These are phyloP conservation scores for Lobophora halterata DNA, from an alignment of 2,888 invertebrate species.

Conservation along the genomic window DNA sequence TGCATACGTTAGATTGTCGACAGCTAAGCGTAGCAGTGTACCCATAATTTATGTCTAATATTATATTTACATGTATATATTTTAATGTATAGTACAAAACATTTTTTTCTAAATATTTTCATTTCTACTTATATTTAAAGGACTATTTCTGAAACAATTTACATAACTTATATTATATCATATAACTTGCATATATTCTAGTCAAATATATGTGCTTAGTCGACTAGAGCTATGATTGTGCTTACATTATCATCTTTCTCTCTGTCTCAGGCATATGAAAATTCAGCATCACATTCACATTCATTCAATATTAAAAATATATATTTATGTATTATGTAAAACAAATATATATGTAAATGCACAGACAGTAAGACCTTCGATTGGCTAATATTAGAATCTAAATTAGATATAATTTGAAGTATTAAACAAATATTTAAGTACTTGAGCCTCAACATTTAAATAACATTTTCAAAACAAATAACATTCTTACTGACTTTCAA, in stretches of 20 bases:
- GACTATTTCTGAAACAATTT: slow-evolving; percentile 35
- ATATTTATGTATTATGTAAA: too few species aligned
- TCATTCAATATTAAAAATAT: neutral
- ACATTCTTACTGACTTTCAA: too few species aligned
- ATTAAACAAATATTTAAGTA: slow-evolving; percentile 1
- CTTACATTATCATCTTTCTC: slow-evolving; percentile 33
- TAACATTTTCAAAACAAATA: too few species aligned
- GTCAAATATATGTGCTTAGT: slow-evolving; percentile 39
- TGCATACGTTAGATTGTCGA: slow-evolving; percentile 29
- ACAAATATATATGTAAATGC: too few species aligned
- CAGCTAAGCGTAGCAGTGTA: slow-evolving; percentile 60
- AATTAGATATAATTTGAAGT: slow-evolving; percentile 9
- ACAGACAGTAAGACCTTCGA: too few species aligned
- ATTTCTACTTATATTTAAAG: slow-evolving; percentile 35
- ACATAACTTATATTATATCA: too few species aligned
- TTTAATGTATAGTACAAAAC: slow-evolving; percentile 63
- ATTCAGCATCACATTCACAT: slow-evolving; percentile 4
- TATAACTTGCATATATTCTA: slow-evolving; percentile 22
- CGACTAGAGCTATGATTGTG: slow-evolving; percentile 49
- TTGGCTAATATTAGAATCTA: neutral
- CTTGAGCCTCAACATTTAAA: too few species aligned
- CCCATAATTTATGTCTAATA: slow-evolving; percentile 31
- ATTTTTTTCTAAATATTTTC: slow-evolving; percentile 59
- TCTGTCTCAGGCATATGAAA: slow-evolving; percentile 29
- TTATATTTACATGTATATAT: slow-evolving; percentile 46